These are phyloP conservation scores for Argynnis bischoffii DNA, from an alignment of 2,888 invertebrate species.

Conservation along the genomic window DNA sequence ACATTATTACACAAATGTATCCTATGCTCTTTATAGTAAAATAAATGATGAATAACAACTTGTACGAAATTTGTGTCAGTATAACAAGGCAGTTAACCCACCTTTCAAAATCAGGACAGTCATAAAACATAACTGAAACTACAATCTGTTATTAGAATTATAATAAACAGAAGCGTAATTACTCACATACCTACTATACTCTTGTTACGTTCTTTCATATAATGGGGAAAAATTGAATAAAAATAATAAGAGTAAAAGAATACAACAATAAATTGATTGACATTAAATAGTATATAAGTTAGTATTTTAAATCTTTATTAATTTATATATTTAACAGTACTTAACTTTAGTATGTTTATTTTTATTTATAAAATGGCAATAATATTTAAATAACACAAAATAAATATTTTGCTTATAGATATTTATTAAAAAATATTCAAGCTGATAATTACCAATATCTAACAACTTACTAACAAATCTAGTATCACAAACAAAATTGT, in stretches of 20 bases:
- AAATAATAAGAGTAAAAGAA: not conserved
- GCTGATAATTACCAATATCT: no score
- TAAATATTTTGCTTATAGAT: no score
- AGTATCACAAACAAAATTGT: not conserved
- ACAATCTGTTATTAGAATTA: constrained; percentile 24
- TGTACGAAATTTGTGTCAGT: constrained; percentile 29
- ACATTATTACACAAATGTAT: no score
- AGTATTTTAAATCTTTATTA: no score
- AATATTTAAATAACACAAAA: no score
- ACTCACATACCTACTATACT: constrained; percentile 10
- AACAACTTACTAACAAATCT: not conserved
- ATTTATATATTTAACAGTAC: no score
- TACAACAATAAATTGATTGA: not conserved
- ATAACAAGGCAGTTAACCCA: constrained; percentile 44
- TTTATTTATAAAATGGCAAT: no score
- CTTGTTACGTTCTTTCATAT: not conserved
- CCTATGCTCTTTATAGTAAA: not conserved
- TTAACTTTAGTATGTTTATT: no score
- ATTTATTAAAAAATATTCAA: no score
- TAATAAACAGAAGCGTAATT: constrained; percentile 15
- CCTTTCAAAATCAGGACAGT: constrained; percentile 44
- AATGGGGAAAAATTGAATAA: constrained; percentile 3
- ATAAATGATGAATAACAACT: not conserved
- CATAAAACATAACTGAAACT: constrained; percentile 42
- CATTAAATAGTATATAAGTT: no score